Evolutionary conservation across 2,113 vertebrate genomes (phyloP).

Genomic region (Chloropsis hardwickii): DNA sequence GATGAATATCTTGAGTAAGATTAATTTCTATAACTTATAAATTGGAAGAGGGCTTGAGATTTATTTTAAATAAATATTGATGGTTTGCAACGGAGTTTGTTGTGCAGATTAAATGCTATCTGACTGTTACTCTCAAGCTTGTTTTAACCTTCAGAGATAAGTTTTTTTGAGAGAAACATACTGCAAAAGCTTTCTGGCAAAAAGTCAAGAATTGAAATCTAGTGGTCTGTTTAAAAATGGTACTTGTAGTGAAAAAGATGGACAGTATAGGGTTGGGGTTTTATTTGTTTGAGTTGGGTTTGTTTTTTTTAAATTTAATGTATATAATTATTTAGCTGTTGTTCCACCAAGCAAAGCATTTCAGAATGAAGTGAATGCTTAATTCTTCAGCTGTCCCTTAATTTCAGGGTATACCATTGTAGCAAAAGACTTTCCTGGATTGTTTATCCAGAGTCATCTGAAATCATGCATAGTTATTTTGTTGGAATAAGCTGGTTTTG

Average conservation of each 20-base stretch:
- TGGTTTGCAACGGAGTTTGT: constrained; percentile 20
- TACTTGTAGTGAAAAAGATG: background rate
- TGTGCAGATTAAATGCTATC: constrained; percentile 11
- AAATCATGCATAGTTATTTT: background rate
- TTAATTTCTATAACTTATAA: constrained; percentile 29
- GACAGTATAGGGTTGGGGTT: background rate
- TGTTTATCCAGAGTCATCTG: background rate
- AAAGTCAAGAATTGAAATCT: background rate
- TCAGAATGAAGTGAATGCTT: background rate
- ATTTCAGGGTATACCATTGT: background rate
- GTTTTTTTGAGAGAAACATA: background rate
- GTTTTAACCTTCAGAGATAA: constrained; percentile 14
- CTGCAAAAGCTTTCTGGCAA: background rate
- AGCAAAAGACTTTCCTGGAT: background rate
- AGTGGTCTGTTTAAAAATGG: background rate
- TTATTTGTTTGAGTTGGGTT: background rate
- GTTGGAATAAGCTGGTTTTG: background rate
- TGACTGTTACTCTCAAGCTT: constrained; percentile 5
- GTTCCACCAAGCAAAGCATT: background rate
- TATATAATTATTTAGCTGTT: background rate
- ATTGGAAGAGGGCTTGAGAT: constrained; percentile 7
- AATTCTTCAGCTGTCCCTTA: background rate
- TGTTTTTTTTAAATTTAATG: background rate
- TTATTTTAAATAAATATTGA: constrained; percentile 49
- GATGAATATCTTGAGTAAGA: constrained; percentile 5